Base-by-base conservation (phyloP, 2,113 vertebrate species). In the Rhinogobius similis region DNA sequence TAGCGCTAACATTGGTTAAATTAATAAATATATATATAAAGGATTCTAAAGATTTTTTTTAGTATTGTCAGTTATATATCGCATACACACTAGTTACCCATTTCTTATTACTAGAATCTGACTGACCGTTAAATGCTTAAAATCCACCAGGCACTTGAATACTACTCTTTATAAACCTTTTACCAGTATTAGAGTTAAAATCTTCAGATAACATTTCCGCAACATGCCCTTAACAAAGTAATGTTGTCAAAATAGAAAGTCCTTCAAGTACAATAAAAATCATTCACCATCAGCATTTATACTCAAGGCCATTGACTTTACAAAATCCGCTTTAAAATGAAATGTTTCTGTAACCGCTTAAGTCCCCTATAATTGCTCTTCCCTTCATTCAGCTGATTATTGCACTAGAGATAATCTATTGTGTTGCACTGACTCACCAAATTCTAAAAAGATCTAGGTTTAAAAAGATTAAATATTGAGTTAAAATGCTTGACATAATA, bases 321-420 rank as follows among this genome's bases (percentile, higher is more conserved):
- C 73, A 76, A 82, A 65, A 23, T 44, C 67, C 36, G 16, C 71
- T 73, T 58, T 70, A 59, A 69, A 52, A 77, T 72, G 66, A 89
- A 84, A 85, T 59, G 58, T 58, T 38, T 56, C 58, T 12, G 58
- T n/a, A 46, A 68, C 70, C 41, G 50, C 68, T 75, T 58, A 10
- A 70, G 63, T 41, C 70, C 73, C 66, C 69, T 72, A 70, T 69
- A 82, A 73, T 83, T 72, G 68, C 62, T 68, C 76, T 83, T 91
- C 90, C 88, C 93, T 89, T 92, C 50, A 73, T 86, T 85, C 91
- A 36, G 93, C 78, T 87, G 84, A 93, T 97, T 96, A 98, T 96
- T 98, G 96, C 96, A 96, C 96, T 94, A 94, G 93, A 95, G 92
- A 90, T 93, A 89, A 16, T 93, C 88, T 89, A 91, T 93, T 58